Evolutionary conservation across 1,140 invertebrate species (phyloP), one percentile per base, ranked within the genome.

Genomic region (Cydia amplana): DNA sequence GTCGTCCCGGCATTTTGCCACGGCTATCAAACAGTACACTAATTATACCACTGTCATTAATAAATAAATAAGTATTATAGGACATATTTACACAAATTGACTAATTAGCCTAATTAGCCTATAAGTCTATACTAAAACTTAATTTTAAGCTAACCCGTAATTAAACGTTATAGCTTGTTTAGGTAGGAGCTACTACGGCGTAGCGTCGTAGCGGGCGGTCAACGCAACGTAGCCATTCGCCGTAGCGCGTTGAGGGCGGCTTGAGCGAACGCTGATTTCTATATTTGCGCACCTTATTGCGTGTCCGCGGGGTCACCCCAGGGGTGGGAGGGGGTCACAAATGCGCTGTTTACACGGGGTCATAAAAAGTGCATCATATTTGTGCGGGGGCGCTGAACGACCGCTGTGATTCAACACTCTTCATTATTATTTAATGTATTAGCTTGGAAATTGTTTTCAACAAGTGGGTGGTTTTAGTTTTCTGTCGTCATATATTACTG

Each of bases 241-340:
- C 64, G 78, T 78, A 80, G 76, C 76, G 25, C 7, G 36, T 73
- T 74, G 73, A 77, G 77, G 77, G 77, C 12, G 16, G 65, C 12
- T 14, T 76, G 76, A 76, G 81, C 77, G 80, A 78, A 74, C 80
- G 78, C 72, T 79, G 82, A 80, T 83, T 83, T 80, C 79, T 82
- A 79, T 79, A 83, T 78, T 80, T 78, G 79, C 79, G 74, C 67
- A 76, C 75, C 79, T 80, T 82, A 79, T 79, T 67, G 74, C 77
- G 40, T 49, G 72, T 77, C 78, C 43, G 23, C 18, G 72, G 70
- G 28, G 70, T 18, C 16, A 36, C 36, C 18, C 32, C 23, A 23
- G 36, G 18, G 70, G 32, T 0, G 70, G 20, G 32, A 73, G 40
- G 20, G 46, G 72, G 72, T 28, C 28, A 20, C 65, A 40, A 51